These are phyloP conservation scores for Panagrolaimus sp. DNA, from an alignment of 1,140 invertebrate species.

Conservation along the genomic window DNA sequence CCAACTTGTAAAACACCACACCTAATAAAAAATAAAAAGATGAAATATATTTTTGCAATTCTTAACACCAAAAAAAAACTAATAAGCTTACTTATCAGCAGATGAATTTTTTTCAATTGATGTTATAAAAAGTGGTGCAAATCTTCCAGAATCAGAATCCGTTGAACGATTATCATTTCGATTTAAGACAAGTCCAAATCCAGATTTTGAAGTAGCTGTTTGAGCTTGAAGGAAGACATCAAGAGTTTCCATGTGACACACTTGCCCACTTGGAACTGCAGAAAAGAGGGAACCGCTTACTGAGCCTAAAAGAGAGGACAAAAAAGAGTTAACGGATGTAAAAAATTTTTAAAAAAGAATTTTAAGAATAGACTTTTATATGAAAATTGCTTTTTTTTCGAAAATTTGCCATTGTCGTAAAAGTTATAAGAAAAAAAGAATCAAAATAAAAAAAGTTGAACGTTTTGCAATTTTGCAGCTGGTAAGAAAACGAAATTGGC, in stretches of 20 bases:
- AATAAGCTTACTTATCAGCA: constrained; percentile 68
- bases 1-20: constrained; percentile 75
- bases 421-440: not conserved
- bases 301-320: constrained; percentile 36
- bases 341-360: constrained; percentile 6
- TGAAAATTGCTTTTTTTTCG: constrained; percentile 10
- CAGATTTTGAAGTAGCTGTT: constrained; percentile 60
- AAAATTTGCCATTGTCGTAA: not conserved
- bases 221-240: constrained; percentile 68
- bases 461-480: not conserved
- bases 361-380: not conserved
- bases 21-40: constrained; percentile 46
- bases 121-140: constrained; percentile 64
- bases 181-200: constrained; percentile 61
- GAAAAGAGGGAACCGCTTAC: constrained; percentile 29
- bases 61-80: constrained; percentile 15
- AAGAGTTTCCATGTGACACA: constrained; percentile 69
- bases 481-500: not conserved
- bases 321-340: constrained; percentile 8
- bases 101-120: constrained; percentile 69
- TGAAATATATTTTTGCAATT: constrained; percentile 9
- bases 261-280: constrained; percentile 61
- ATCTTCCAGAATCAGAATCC: constrained; percentile 19
- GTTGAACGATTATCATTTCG: constrained; percentile 26
- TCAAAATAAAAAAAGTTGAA: constrained; percentile 25